These are phyloP conservation scores for Dasyprocta punctata DNA, from an alignment of 2,113 vertebrate genomes.

Conservation along the genomic window DNA sequence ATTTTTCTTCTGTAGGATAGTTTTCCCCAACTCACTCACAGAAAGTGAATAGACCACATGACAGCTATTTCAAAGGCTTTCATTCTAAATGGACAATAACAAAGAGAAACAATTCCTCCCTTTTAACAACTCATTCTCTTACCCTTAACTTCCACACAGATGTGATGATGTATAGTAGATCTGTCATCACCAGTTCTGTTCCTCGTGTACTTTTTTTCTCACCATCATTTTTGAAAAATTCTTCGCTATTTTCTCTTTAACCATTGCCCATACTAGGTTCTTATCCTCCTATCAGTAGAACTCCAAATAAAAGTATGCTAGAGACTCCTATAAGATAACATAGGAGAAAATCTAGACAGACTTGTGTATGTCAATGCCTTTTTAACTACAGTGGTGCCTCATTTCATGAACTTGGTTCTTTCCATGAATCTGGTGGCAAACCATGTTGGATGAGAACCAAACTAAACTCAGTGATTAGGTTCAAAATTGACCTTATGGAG, in stretches of 20 bases:
- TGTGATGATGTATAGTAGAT: neutral
- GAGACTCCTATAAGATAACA: neutral
- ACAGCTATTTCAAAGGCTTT: neutral
- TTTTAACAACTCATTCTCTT: neutral
- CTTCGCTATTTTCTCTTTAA: constrained; percentile 8
- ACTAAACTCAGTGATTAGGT: neutral
- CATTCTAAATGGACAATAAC: neutral
- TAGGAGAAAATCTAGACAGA: neutral
- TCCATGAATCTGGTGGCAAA: neutral
- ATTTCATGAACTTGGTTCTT: neutral
- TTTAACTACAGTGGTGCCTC: neutral
- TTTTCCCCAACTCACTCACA: neutral
- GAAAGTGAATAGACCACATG: neutral
- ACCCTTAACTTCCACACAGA: neutral
- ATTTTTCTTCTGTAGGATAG: neutral
- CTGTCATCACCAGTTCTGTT: neutral
- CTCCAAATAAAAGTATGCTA: neutral
- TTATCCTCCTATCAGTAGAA: neutral
- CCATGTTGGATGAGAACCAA: neutral
- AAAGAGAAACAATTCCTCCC: neutral
- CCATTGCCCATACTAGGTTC: neutral
- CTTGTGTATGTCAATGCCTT: neutral
- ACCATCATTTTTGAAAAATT: neutral
- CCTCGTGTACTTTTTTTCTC: neutral
- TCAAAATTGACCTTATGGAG: neutral